Conservation (phyloP, 2,797 vertebrate genomes). For the Vultur gryphus region DNA sequence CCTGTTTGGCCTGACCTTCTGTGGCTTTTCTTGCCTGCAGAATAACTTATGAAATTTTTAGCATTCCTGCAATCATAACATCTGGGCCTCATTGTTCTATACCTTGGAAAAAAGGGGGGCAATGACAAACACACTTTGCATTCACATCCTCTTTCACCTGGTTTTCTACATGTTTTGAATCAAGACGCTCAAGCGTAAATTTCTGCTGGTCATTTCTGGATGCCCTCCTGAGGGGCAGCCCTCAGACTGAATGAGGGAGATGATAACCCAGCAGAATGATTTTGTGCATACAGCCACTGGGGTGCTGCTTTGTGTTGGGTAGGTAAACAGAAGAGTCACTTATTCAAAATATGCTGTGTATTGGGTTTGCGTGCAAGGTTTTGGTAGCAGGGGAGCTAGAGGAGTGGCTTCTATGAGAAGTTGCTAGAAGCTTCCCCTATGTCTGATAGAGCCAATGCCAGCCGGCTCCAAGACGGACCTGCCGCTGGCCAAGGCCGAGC, state of each 20-base stretch:
- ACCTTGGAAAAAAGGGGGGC: slow-evolving; percentile 22
- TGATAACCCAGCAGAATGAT: neutral
- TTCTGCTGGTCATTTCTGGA: neutral
- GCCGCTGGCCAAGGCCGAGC: rapidly evolving
- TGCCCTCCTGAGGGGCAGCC: neutral
- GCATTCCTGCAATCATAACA: slow-evolving; percentile 58
- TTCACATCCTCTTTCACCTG: neutral
- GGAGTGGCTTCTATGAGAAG: neutral
- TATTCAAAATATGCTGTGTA: neutral
- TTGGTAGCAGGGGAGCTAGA: rapidly evolving
- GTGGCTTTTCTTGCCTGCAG: slow-evolving; percentile 38
- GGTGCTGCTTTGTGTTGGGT: neutral
- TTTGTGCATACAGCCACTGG: neutral
- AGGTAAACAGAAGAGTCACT: neutral
- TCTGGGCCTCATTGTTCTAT: slow-evolving; percentile 55
- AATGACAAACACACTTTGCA: neutral
- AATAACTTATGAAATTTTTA: slow-evolving; percentile 68
- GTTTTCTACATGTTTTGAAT: slow-evolving; percentile 38
- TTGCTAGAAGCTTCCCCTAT: neutral
- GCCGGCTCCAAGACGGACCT: rapidly evolving
- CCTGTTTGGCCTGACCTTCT: slow-evolving; percentile 34
- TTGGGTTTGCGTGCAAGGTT: neutral
- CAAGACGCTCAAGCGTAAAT: neutral
- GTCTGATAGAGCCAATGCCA: neutral
- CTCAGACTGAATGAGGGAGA: neutral